Percentiles rank a stretch among this genome's conserved stretches.
phyloP scores from a whole-genome alignment of 2,113 vertebrate genomes.

The Podarcis muralis region DNA sequence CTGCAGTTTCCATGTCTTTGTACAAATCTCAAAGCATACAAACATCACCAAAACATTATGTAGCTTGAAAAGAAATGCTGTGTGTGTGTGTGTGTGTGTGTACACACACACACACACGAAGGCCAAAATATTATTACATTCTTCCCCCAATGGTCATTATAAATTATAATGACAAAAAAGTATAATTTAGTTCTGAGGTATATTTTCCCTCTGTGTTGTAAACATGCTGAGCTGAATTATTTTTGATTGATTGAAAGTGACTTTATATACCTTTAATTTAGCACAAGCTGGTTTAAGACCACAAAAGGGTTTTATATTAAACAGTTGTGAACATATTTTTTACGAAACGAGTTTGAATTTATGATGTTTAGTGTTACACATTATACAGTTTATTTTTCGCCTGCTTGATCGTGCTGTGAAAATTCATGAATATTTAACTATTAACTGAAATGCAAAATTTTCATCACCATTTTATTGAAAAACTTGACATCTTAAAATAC shows the following conservation, averaged over 20 bases:
- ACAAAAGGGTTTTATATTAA: constrained; percentile 70
- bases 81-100: constrained; percentile 23
- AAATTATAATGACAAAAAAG: constrained; percentile 63
- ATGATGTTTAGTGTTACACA: constrained; percentile 76
- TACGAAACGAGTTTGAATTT: constrained; percentile 77
- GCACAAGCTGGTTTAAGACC: constrained; percentile 67
- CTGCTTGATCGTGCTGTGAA: constrained; percentile 81
- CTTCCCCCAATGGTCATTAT: constrained; percentile 63
- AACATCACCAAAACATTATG: constrained; percentile 7
- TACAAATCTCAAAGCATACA: constrained; percentile 50
- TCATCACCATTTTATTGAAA: constrained; percentile 85
- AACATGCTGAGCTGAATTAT: constrained; percentile 70
- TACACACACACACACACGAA: constrained; percentile 25
- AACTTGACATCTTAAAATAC: constrained; percentile 87
- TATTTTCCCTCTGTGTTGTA: constrained; percentile 64
- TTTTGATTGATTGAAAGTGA: constrained; percentile 74
- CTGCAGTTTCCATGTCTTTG: constrained; percentile 31
- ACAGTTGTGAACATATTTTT: constrained; percentile 69
- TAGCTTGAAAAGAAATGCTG: constrained; percentile 10
- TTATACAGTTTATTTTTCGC: constrained; percentile 83
- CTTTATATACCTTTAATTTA: constrained; percentile 72
- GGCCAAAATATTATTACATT: constrained; percentile 45
- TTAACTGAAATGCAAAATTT: constrained; percentile 87
- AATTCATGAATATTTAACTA: constrained; percentile 87
- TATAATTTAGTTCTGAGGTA: constrained; percentile 70